Evolutionary conservation across 2,888 invertebrate genomes (phyloP).

Genomic region (Augochlorella aurata): DNA sequence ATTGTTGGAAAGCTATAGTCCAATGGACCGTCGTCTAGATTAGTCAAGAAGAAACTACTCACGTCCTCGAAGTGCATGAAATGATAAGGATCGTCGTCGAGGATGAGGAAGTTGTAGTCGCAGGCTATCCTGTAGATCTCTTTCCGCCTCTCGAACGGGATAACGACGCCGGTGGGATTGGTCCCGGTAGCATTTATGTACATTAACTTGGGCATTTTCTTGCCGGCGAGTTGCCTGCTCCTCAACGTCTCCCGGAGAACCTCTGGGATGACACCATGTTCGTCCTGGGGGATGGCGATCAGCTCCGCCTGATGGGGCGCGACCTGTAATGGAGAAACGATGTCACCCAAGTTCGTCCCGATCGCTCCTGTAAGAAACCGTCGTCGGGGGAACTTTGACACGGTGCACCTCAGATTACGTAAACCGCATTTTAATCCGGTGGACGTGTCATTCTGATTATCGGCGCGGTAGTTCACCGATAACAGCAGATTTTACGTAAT

Average conservation of each 20-base stretch:
- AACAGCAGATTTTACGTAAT: background rate
- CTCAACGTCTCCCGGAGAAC: slow-evolving; percentile 84
- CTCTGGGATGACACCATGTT: slow-evolving; percentile 86
- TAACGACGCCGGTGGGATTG: slow-evolving; percentile 89
- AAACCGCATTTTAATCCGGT: background rate
- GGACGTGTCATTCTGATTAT: background rate
- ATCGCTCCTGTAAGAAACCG: background rate
- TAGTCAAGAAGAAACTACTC: slow-evolving; percentile 61
- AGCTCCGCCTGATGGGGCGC: slow-evolving; percentile 87
- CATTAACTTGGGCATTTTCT: slow-evolving; percentile 87
- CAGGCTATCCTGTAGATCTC: slow-evolving; percentile 90
- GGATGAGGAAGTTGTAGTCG: slow-evolving; percentile 89
- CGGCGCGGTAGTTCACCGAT: background rate
- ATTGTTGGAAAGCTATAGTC: no score
- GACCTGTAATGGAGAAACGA: slow-evolving; percentile 83
- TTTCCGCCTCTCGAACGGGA: slow-evolving; percentile 86
- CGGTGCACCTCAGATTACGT: background rate
- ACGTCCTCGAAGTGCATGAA: slow-evolving; percentile 88
- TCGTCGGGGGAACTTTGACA: background rate
- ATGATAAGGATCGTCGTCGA: slow-evolving; percentile 93
- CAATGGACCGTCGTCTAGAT: background rate
- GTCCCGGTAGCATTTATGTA: slow-evolving; percentile 90
- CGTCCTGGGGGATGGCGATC: slow-evolving; percentile 88
- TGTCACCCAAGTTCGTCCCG: background rate
- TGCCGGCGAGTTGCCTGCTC: slow-evolving; percentile 79